A percentile compares a stretch with the other conserved stretches of the same genome.
phyloP scores from a whole-genome alignment of 2,113 vertebrate species.

The Fregetta grallaria region DNA sequence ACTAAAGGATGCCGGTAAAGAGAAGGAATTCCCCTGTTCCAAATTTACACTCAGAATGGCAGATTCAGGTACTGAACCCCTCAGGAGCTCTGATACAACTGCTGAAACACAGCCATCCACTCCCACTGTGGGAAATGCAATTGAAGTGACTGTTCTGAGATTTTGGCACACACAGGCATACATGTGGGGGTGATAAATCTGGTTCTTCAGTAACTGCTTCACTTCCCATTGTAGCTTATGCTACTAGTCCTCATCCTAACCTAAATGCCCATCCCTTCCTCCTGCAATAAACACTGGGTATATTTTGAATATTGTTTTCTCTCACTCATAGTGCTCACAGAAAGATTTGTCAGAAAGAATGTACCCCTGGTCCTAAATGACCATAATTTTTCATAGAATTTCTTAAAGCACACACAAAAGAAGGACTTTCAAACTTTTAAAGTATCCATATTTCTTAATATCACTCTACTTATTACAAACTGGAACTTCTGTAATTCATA shows the following conservation, averaged over 20 bases:
- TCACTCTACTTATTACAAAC: background rate
- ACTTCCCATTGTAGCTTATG: background rate
- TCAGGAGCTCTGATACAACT: background rate
- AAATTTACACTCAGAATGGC: background rate
- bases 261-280: background rate
- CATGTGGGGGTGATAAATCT: background rate
- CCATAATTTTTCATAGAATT: background rate
- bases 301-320: background rate
- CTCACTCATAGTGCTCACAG: background rate
- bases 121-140: background rate
- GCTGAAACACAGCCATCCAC: background rate
- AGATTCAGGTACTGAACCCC: background rate
- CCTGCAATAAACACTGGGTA: background rate
- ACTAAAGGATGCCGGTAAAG: background rate
- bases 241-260: background rate
- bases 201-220: background rate
- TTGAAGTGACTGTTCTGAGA: background rate
- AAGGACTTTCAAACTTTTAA: background rate
- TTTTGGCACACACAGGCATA: background rate
- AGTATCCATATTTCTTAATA: background rate
- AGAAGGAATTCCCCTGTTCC: background rate
- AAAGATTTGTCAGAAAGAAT: background rate
- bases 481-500: background rate
- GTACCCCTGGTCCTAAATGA: background rate
- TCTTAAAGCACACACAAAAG: background rate